Base-by-base conservation (phyloP, 2,888 invertebrate genomes). In the Odontothrips loti region DNA sequence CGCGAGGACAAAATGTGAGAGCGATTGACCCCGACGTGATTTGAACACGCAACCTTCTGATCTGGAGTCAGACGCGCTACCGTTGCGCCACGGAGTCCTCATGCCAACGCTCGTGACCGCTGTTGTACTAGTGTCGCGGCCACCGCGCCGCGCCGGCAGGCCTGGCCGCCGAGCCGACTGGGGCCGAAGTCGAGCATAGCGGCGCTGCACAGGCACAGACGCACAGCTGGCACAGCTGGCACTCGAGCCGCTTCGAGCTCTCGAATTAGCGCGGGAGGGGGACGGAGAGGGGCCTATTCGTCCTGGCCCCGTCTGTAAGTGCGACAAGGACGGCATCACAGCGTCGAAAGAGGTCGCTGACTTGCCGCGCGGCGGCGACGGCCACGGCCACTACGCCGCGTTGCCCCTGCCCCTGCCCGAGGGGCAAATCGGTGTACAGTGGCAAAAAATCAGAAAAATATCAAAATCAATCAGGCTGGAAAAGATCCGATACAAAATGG, bases 61-160 rank as follows among this genome's bases (percentile, higher is more conserved):
- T 95, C 95, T 95, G 95, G 95, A 95, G 95, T 95, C 95, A 95
- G 95, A 95, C 95, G 95, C 95, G 95, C 95, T 95, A 95, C 95
- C 95, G 94, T 95, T 95, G 95, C 95, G 95, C 95, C 95, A 95
- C 95, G 94, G 93, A 93, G 94, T 94, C 94, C 68, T 75, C 6
- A 23, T 6, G 23, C 68, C 58, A 12, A 10, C 68, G 27, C 10
- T 43, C 68, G 27, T 12, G 68, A 27, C 27, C 68, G 68, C 27
- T 23, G 11, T 27, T 27, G 68, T 12, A 23, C 9, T 23, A 75
- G 27, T 75, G 27, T 75, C 68, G 23, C 23, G 68, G 68, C 6
- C 68, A 27, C 27, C 12, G 23, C 68, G 68, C 27, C 68, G 68
- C 12, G 58, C 15, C 58, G 58, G 58, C 58, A 6, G 68, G 68